Conservation (phyloP, 2,888 invertebrate genomes). For the Thereva nobilitata region DNA sequence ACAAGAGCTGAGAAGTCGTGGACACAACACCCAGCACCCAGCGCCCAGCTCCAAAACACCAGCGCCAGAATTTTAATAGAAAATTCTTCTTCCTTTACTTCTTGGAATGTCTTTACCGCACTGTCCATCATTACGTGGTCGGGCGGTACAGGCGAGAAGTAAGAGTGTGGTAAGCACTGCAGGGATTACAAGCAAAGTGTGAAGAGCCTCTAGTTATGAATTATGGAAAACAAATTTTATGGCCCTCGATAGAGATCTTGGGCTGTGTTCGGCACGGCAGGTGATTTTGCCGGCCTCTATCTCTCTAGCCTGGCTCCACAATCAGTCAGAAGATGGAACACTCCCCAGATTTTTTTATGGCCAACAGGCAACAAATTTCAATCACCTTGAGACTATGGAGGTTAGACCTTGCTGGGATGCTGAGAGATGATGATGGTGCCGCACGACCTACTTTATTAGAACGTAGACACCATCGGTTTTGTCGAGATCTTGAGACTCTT, state of each 20-base stretch:
- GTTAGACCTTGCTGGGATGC: no score
- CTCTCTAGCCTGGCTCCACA: conserved; percentile 6
- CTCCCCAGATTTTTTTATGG: background rate
- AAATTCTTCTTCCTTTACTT: conserved; percentile 29
- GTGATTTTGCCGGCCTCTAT: conserved; percentile 31
- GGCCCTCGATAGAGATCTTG: conserved; percentile 39
- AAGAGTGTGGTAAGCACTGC: conserved; percentile 17
- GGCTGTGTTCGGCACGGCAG: conserved; percentile 36
- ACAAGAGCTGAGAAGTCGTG: conserved; percentile 34
- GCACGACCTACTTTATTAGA: no score
- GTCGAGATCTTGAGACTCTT: no score
- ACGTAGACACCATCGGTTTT: no score
- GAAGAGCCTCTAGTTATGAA: conserved; percentile 38
- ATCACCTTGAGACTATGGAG: no score
- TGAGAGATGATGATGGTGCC: no score
- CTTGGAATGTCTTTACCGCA: conserved; percentile 23
- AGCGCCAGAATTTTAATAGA: conserved; percentile 37
- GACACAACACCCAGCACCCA: conserved; percentile 21
- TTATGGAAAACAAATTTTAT: conserved; percentile 42
- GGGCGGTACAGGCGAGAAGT: conserved; percentile 8
- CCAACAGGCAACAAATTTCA: no score
- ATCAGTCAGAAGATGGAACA: background rate
- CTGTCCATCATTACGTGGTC: background rate
- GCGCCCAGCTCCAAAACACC: background rate
- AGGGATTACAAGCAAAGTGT: conserved; percentile 38